A percentile compares a stretch with the other conserved stretches of the same genome.
These are phyloP conservation scores for Gastrophryne carolinensis DNA, from an alignment of 2,797 vertebrate genomes.

Conservation along the genomic window DNA sequence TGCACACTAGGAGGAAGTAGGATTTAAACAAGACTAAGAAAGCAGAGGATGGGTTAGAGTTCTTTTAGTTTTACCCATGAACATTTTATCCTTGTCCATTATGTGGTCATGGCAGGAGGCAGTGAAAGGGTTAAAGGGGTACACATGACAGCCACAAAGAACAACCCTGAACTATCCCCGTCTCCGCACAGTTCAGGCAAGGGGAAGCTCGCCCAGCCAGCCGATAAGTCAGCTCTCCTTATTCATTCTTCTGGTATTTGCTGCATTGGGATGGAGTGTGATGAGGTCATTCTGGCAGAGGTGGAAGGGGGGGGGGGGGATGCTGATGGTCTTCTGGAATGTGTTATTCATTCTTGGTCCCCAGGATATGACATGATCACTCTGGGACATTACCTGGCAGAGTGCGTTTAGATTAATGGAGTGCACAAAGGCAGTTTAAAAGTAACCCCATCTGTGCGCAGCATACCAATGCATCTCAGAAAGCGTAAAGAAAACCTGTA, in stretches of 20 bases:
- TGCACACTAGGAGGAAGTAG: too few species aligned
- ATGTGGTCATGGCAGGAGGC: neutral
- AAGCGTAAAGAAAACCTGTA: too few species aligned
- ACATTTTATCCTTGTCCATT: too few species aligned
- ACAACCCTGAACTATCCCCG: neutral
- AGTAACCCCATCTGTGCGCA: neutral
- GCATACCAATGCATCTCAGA: too few species aligned
- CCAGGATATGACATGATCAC: slow-evolving; percentile 35
- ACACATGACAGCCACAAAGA: neutral
- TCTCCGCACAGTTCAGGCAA: slow-evolving; percentile 37
- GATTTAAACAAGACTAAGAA: too few species aligned
- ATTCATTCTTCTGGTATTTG: slow-evolving; percentile 46
- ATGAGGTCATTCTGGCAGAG: slow-evolving; percentile 37
- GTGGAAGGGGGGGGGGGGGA: neutral
- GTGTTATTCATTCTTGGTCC: slow-evolving; percentile 45
- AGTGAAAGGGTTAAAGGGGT: neutral
- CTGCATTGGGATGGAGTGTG: slow-evolving; percentile 30
- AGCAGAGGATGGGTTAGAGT: too few species aligned
- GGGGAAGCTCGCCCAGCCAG: slow-evolving; percentile 34
- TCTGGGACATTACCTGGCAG: neutral
- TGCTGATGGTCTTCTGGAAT: slow-evolving; percentile 38
- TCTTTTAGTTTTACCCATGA: too few species aligned
- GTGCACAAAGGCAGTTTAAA: neutral
- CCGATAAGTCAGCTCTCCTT: slow-evolving; percentile 31
- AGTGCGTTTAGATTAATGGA: neutral